phyloP scores from a whole-genome alignment of 2,113 vertebrate species.

The Strix aluco region DNA sequence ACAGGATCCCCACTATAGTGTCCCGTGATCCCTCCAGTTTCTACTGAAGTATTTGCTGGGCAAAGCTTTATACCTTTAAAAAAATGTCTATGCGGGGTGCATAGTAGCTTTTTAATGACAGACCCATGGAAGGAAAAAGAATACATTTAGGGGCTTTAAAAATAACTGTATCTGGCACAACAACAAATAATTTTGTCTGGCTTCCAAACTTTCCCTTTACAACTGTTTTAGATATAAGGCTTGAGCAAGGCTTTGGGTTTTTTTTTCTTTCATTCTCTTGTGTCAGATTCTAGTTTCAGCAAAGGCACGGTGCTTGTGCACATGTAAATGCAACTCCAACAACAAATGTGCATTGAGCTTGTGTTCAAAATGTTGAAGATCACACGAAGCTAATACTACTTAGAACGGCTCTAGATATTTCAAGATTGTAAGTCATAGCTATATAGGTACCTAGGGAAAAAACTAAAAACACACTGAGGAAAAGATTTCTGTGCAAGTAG shows the following conservation, averaged over 20 bases:
- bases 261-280: not conserved
- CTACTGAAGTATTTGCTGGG: not conserved
- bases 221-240: not conserved
- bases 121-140: not conserved
- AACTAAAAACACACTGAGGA: not conserved
- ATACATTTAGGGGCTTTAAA: not conserved
- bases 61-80: not conserved
- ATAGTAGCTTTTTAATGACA: not conserved
- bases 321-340: not conserved
- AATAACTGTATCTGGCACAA: not conserved
- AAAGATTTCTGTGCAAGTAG: not conserved
- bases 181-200: not conserved
- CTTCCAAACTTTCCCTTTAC: not conserved
- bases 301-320: not conserved
- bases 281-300: not conserved
- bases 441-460: not conserved
- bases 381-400: not conserved
- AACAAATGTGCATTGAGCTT: not conserved
- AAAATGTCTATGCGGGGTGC: not conserved
- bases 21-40: not conserved
- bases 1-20: not conserved
- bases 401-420: not conserved
- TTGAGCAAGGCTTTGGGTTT: not conserved
- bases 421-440: not conserved
- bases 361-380: not conserved